These are phyloP conservation scores for Myotis brandtii DNA, from an alignment of 2,113 vertebrate species.

Conservation along the genomic window DNA sequence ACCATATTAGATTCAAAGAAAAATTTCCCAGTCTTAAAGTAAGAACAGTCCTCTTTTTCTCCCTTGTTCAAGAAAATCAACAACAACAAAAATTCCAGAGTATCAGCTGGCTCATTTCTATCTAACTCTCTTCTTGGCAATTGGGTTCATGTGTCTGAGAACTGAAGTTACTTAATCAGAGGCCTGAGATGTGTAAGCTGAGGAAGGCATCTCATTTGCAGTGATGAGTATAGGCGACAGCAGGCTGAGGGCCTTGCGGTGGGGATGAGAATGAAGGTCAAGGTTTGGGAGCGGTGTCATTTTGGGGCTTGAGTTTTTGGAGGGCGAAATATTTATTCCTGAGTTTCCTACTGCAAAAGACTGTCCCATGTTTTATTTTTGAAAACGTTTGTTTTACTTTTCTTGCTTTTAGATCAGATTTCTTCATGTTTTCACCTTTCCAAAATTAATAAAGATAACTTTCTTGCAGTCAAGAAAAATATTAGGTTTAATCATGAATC, in stretches of 20 bases:
- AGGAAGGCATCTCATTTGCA: not conserved
- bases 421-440: not conserved
- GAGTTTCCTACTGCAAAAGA: not conserved
- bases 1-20: not conserved
- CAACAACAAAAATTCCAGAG: not conserved
- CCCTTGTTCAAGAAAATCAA: not conserved
- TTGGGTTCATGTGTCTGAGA: not conserved
- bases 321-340: not conserved
- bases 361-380: not conserved
- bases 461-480: slow-evolving; percentile 53
- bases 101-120: not conserved
- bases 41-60: not conserved
- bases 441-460: slow-evolving; percentile 53
- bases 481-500: slow-evolving; percentile 35
- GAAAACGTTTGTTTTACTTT: not conserved
- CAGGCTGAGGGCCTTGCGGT: not conserved
- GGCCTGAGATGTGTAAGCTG: not conserved
- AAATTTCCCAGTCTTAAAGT: not conserved
- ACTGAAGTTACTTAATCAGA: not conserved
- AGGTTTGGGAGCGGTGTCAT: not conserved
- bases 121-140: not conserved
- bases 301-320: not conserved
- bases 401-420: not conserved
- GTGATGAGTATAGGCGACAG: fast-evolving
- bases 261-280: not conserved